A percentile compares a stretch with the other conserved stretches of the same genome.
phyloP scores from a whole-genome alignment of 2,888 invertebrate species.

The Megastigmus dorsalis region DNA sequence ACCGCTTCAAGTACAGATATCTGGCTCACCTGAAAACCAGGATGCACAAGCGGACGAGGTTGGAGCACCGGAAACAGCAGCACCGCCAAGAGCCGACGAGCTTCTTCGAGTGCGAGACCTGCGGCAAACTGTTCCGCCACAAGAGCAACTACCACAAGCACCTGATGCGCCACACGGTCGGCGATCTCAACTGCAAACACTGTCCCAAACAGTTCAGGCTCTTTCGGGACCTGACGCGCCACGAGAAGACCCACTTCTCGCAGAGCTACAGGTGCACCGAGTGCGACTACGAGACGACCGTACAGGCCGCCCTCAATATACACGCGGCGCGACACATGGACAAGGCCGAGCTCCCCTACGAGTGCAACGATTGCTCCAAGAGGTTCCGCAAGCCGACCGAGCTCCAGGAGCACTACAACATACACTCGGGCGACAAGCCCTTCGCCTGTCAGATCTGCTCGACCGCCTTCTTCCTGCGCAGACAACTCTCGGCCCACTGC shows the following conservation, averaged over 20 bases:
- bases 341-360: conserved; percentile 62
- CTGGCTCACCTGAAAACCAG: too few relatives aligned
- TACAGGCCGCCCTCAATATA: conserved; percentile 67
- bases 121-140: conserved; percentile 69
- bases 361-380: conserved; percentile 71
- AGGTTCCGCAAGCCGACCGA: conserved; percentile 69
- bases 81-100: too few relatives aligned
- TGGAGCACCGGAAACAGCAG: too few relatives aligned
- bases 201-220: conserved; percentile 71
- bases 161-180: conserved; percentile 66
- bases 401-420: conserved; percentile 71
- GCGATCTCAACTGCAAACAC: conserved; percentile 70
- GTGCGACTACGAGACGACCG: conserved; percentile 72
- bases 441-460: conserved; percentile 68
- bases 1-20: too few relatives aligned
- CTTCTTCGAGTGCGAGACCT: conserved; percentile 68
- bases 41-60: conserved; percentile 43
- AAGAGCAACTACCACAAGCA: conserved; percentile 71
- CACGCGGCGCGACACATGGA: conserved; percentile 70
- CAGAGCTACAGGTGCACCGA: conserved; percentile 71
- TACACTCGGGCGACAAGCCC: conserved; percentile 72
- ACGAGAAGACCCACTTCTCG: conserved; percentile 71
- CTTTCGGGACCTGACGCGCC: conserved; percentile 69
- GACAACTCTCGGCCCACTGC: conserved; percentile 70
- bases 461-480: conserved; percentile 65